These are phyloP conservation scores for Sitodiplosis mosellana DNA, from an alignment of 1,140 invertebrate genomes.

Conservation along the genomic window DNA sequence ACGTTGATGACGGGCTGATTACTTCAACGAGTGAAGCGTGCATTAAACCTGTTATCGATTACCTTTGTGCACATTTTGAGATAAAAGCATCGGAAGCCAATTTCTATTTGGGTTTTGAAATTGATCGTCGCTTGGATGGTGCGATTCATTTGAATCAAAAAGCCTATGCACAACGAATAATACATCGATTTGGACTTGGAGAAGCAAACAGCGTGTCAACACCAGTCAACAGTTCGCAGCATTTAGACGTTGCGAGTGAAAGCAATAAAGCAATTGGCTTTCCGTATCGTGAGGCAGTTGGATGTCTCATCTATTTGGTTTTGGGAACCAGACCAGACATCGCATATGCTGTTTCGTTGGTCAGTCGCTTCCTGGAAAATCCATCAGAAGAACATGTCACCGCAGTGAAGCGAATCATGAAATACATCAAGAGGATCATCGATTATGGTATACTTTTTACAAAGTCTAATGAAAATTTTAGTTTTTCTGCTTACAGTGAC, in stretches of 20 bases:
- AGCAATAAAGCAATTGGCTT: too few species aligned
- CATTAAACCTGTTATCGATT: conserved; percentile 7
- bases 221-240: conserved; percentile 8
- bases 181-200: conserved; percentile 17
- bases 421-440: conserved; percentile 24
- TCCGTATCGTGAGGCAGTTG: conserved; percentile 1
- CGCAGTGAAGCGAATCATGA: conserved; percentile 21
- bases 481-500: conserved; percentile 19
- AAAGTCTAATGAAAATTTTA: too few species aligned
- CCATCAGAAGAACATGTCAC: conserved; percentile 18
- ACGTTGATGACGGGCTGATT: conserved; percentile 25
- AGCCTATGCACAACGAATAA: conserved; percentile 16
- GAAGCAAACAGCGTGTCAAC: conserved; percentile 18
- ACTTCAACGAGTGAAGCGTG: conserved; percentile 9
- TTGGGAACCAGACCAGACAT: conserved; percentile 24
- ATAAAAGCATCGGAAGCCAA: conserved; percentile 8
- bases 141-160: conserved; percentile 15
- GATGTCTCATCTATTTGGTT: conserved; percentile 14
- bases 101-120: conserved; percentile 16
- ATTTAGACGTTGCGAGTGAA: conserved; percentile 5
- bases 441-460: conserved; percentile 9
- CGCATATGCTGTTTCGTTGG: conserved; percentile 14
- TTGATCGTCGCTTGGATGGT: conserved; percentile 4
- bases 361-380: conserved; percentile 21
- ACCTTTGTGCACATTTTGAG: conserved; percentile 13